phyloP scores from a whole-genome alignment of 2,113 vertebrate species.

The Eublepharis macularius region DNA sequence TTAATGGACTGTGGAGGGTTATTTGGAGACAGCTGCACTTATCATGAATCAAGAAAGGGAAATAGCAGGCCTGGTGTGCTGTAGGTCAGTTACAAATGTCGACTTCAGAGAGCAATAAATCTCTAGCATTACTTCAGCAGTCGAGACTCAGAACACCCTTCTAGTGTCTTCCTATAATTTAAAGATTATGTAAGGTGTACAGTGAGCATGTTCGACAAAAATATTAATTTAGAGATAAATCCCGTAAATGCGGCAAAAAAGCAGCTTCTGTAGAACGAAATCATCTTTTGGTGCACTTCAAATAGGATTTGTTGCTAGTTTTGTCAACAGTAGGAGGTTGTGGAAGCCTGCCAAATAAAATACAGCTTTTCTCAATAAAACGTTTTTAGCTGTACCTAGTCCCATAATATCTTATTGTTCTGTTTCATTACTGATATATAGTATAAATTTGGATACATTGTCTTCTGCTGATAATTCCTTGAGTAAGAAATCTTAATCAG shows the following conservation, averaged over 20 bases:
- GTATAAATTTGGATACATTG: slow-evolving; percentile 68
- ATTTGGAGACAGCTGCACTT: slow-evolving; percentile 77
- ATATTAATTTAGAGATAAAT: slow-evolving; percentile 82
- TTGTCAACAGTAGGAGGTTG: slow-evolving; percentile 77
- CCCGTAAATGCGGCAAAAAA: slow-evolving; percentile 68
- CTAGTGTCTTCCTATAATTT: slow-evolving; percentile 74
- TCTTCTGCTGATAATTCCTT: slow-evolving; percentile 61
- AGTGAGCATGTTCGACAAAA: slow-evolving; percentile 70
- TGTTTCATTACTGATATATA: slow-evolving; percentile 71
- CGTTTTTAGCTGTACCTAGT: slow-evolving; percentile 62
- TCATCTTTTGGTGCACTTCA: slow-evolving; percentile 72
- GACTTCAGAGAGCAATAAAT: slow-evolving; percentile 75
- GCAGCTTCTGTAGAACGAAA: slow-evolving; percentile 61
- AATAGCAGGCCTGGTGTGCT: slow-evolving; percentile 72
- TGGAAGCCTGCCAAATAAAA: slow-evolving; percentile 77
- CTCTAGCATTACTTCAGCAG: slow-evolving; percentile 66
- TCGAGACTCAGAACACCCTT: slow-evolving; percentile 63
- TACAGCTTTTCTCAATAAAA: slow-evolving; percentile 73
- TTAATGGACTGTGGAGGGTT: slow-evolving; percentile 72
- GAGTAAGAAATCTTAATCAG: slow-evolving; percentile 66
- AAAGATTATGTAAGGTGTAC: slow-evolving; percentile 77
- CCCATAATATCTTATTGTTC: slow-evolving; percentile 55
- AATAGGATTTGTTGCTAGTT: slow-evolving; percentile 74
- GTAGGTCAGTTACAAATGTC: slow-evolving; percentile 78
- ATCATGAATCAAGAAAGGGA: slow-evolving; percentile 77